Evolutionary conservation across 2,888 invertebrate species (phyloP), one percentile per base, ranked within the genome.

Genomic region (Cantharis rustica): DNA sequence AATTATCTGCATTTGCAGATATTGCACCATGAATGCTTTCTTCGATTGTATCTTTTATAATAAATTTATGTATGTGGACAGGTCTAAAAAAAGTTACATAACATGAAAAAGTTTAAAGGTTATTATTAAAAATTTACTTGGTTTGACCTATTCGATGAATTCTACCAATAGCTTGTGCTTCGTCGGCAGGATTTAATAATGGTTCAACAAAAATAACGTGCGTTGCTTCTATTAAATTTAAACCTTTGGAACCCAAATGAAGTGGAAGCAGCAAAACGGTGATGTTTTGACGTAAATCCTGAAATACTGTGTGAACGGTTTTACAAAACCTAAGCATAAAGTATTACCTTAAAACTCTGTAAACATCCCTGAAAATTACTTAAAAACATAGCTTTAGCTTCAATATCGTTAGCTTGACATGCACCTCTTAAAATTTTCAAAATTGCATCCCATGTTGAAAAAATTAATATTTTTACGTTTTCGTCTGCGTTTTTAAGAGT

Each of bases 101-200:
- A 27, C 66, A 11, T 20, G 11, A 31, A 27, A 10, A 16, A 16
- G 16, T 71, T 61, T 15, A 3, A 15, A 68, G 9, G 16, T 16
- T 15, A 16, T 10, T 61, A 16, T 16, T 62, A 70, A 15, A 20
- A 17, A 62, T 79, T 75, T 84, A 93, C 93, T 90, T 93, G 0
- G 91, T 93, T 88, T 95, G 95, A 0, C 95, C 95, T 80, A 95
- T 94, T 61, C 95, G 90, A 88, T 95, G 94, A 13, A 95, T 91
- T 76, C 95, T 88, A 0, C 95, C 95, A 75, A 95, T 91, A 1
- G 95, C 95, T 88, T 95, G 95, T 13, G 92, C 86, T 83, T 95
- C 94, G 83, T 93, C 93, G 0, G 92, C 93, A 2, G 92, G 91
- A 86, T 95, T 94, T 16, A 95, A 88, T 62, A 94, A 89, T 0